A percentile compares a stretch with the other conserved stretches of the same genome.
These are phyloP conservation scores for Ceratina japonica DNA, from an alignment of 1,140 invertebrate species.

Conservation along the genomic window DNA sequence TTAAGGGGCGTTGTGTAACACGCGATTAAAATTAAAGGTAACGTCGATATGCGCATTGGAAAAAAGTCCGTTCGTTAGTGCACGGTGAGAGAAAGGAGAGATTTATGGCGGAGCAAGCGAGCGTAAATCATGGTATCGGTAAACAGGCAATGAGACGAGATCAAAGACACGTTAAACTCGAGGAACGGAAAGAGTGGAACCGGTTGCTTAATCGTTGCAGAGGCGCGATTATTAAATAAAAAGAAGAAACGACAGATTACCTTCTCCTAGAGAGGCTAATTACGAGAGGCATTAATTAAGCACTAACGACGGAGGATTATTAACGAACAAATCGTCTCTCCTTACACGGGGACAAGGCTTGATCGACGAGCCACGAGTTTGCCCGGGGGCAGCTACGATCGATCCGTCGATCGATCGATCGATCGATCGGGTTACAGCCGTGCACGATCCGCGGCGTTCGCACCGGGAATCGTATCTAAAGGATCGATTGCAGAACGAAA, in stretches of 20 bases:
- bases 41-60: background rate
- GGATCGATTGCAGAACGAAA: constrained; percentile 74
- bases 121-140: constrained; percentile 39
- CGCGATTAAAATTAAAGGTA: background rate
- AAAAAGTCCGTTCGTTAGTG: constrained; percentile 1
- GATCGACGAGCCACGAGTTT: constrained; percentile 49
- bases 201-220: constrained; percentile 36
- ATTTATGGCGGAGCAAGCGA: constrained; percentile 18
- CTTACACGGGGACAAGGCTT: constrained; percentile 47
- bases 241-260: constrained; percentile 23
- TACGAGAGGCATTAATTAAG: constrained; percentile 47
- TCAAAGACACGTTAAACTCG: constrained; percentile 26
- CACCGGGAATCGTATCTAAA: constrained; percentile 64
- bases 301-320: constrained; percentile 44
- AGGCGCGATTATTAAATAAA: constrained; percentile 24
- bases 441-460: constrained; percentile 44
- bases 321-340: constrained; percentile 56
- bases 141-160: constrained; percentile 30
- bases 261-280: constrained; percentile 43
- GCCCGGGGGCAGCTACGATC: constrained; percentile 32
- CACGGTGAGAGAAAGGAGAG: constrained; percentile 1
- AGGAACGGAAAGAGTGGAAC: background rate
- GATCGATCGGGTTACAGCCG: constrained; percentile 66
- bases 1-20: constrained; percentile 2
- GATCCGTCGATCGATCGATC: constrained; percentile 65